A percentile compares a stretch with the other conserved stretches of the same genome.
phyloP scores from a whole-genome alignment of 2,797 vertebrate species.

The Xerus rutilus region DNA sequence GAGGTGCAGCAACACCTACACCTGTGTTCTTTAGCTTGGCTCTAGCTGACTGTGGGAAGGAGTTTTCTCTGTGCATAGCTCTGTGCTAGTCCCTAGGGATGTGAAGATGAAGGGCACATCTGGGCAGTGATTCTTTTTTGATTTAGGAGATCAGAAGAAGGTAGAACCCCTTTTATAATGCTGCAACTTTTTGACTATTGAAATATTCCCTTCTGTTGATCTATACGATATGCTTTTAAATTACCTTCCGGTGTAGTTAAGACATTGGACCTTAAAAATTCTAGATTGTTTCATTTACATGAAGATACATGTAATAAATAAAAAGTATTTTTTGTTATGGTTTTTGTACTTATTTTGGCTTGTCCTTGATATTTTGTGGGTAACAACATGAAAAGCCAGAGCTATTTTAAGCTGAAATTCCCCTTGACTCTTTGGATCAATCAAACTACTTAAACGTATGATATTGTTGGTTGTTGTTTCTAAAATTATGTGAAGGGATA shows the following conservation, averaged over 20 bases:
- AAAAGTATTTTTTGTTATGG: not conserved
- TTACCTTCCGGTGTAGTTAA: constrained; percentile 1
- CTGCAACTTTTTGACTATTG: not conserved
- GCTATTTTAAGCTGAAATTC: constrained; percentile 18
- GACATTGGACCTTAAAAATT: not conserved
- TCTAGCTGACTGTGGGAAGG: not conserved
- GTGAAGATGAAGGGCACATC: not conserved
- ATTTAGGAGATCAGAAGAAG: not conserved
- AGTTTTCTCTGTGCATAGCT: not conserved
- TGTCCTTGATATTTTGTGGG: constrained; percentile 5
- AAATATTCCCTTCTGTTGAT: not conserved
- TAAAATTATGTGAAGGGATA: constrained; percentile 20
- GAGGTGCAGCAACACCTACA: not conserved
- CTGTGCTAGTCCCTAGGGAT: not conserved
- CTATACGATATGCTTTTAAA: not conserved
- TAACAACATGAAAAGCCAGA: constrained; percentile 16
- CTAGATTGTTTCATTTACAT: not conserved
- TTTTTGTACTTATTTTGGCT: constrained; percentile 15
- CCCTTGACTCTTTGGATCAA: not conserved
- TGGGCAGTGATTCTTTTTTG: not conserved
- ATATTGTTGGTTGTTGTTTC: not conserved
- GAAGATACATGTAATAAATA: not conserved
- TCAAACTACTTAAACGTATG: not conserved
- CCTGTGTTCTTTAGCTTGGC: not conserved
- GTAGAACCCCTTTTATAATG: not conserved